Evolutionary conservation across 64 coral and sea anemone species (phyloP).

Genomic region (Pocillopora damicornis): DNA sequence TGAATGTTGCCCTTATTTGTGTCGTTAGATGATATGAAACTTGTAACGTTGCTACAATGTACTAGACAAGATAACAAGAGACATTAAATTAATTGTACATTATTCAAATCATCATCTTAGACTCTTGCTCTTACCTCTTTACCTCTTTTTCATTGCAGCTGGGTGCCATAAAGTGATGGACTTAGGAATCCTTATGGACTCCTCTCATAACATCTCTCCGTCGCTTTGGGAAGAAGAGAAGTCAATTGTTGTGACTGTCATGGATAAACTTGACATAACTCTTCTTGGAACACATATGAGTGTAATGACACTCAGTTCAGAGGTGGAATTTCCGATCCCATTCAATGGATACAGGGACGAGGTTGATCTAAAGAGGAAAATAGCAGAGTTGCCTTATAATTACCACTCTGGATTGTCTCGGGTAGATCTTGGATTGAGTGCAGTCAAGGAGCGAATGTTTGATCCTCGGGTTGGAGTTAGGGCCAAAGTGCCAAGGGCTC

Average conservation of each 20-base stretch:
- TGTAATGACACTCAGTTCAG: slow-evolving; percentile 33
- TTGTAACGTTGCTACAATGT: too few relatives aligned
- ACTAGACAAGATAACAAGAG: too few relatives aligned
- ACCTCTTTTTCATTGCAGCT: neutral
- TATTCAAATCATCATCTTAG: too few relatives aligned
- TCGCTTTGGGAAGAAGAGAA: slow-evolving; percentile 46
- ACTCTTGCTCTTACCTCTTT: neutral
- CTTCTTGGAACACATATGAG: slow-evolving; percentile 12
- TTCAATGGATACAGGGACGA: slow-evolving; percentile 28
- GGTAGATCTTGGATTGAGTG: slow-evolving; percentile 33
- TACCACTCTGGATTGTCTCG: slow-evolving; percentile 44
- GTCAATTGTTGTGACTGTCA: neutral
- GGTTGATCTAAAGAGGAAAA: slow-evolving; percentile 28
- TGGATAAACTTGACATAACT: slow-evolving; percentile 43
- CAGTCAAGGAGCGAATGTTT: slow-evolving; percentile 27
- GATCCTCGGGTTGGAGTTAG: neutral
- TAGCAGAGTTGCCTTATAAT: slow-evolving; percentile 2
- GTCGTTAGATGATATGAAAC: too few relatives aligned
- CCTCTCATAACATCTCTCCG: slow-evolving; percentile 33
- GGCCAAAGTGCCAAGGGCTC: slow-evolving; percentile 14
- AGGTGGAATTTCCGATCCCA: slow-evolving; percentile 15
- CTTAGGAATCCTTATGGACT: slow-evolving; percentile 44
- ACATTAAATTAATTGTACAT: too few relatives aligned
- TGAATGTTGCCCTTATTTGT: too few relatives aligned
- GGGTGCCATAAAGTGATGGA: slow-evolving; percentile 41